A percentile compares a stretch with the other conserved stretches of the same genome.
phyloP scores from a whole-genome alignment of 2,113 vertebrate species.

The Eudyptes chrysolophus region DNA sequence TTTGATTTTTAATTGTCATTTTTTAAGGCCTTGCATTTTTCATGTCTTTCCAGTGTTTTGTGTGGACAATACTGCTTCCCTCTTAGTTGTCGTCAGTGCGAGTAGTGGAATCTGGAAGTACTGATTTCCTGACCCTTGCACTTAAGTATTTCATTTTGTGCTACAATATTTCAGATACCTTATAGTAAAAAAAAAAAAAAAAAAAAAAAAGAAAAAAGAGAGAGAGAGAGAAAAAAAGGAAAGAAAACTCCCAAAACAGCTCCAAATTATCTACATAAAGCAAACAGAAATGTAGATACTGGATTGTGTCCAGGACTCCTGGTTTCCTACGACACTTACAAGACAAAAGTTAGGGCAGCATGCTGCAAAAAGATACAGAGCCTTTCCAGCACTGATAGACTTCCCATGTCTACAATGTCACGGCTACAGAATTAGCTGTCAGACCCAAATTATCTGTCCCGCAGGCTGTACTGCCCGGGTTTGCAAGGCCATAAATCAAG shows the following conservation, averaged over 20 bases:
- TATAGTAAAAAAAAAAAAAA: neutral
- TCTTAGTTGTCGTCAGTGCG: neutral
- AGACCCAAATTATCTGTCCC: neutral
- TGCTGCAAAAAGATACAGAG: neutral
- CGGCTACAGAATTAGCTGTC: neutral
- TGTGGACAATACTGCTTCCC: neutral
- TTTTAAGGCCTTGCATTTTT: slow-evolving; percentile 26
- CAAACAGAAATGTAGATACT: slow-evolving; percentile 34
- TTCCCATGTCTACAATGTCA: neutral
- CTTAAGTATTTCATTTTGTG: neutral
- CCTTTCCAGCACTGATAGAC: neutral
- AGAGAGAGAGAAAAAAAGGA: neutral
- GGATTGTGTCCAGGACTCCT: slow-evolving; percentile 4
- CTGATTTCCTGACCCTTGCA: slow-evolving; percentile 36
- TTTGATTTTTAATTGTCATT: slow-evolving; percentile 5
- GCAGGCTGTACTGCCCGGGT: neutral
- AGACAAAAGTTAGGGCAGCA: slow-evolving; percentile 29
- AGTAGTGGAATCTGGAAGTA: slow-evolving; percentile 3
- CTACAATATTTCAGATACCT: neutral
- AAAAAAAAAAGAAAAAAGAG: fast-evolving
- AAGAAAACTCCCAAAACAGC: neutral
- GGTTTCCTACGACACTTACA: neutral
- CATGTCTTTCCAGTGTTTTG: slow-evolving; percentile 2
- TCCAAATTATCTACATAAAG: slow-evolving; percentile 6
- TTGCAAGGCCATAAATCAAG: slow-evolving; percentile 27